These are phyloP conservation scores for Diadegma fenestrale DNA, from an alignment of 2,888 invertebrate genomes.

Conservation along the genomic window DNA sequence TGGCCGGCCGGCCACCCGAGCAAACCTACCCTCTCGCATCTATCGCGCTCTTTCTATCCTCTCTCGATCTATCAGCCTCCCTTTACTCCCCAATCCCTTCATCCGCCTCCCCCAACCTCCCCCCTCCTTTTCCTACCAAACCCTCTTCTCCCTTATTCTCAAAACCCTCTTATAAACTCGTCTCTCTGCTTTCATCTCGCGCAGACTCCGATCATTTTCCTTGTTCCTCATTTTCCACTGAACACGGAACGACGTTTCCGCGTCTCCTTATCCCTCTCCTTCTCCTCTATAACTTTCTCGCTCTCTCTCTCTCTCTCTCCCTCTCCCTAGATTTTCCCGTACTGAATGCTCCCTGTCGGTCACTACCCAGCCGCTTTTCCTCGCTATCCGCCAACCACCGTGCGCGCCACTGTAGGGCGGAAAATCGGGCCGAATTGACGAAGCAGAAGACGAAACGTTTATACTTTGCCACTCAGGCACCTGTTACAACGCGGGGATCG, in stretches of 20 bases:
- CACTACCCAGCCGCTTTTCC: conserved; percentile 64
- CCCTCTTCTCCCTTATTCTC: conserved; percentile 57
- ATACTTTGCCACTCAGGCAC: background rate
- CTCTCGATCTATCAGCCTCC: conserved; percentile 62
- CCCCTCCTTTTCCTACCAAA: conserved; percentile 44
- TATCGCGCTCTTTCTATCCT: conserved; percentile 50
- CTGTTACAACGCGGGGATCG: background rate
- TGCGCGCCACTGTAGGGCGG: conserved; percentile 48
- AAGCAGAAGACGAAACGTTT: conserved; percentile 27
- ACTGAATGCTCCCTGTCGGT: conserved; percentile 56
- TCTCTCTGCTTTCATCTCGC: conserved; percentile 54
- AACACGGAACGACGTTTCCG: conserved; percentile 44
- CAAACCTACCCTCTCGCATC: conserved; percentile 57
- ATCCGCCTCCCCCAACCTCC: conserved; percentile 71
- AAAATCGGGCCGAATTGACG: conserved; percentile 15
- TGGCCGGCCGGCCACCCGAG: conserved; percentile 79
- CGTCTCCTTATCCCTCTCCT: conserved; percentile 15
- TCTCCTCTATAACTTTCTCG: conserved; percentile 44
- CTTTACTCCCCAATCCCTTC: conserved; percentile 46
- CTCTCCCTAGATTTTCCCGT: conserved; percentile 41
- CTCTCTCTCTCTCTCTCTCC: conserved; percentile 43
- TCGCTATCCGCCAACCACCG: conserved; percentile 36
- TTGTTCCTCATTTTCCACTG: conserved; percentile 49
- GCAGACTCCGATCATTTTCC: conserved; percentile 61
- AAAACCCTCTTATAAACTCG: conserved; percentile 58